phyloP scores from a whole-genome alignment of 2,797 vertebrate genomes.

The Crax fasciolata region DNA sequence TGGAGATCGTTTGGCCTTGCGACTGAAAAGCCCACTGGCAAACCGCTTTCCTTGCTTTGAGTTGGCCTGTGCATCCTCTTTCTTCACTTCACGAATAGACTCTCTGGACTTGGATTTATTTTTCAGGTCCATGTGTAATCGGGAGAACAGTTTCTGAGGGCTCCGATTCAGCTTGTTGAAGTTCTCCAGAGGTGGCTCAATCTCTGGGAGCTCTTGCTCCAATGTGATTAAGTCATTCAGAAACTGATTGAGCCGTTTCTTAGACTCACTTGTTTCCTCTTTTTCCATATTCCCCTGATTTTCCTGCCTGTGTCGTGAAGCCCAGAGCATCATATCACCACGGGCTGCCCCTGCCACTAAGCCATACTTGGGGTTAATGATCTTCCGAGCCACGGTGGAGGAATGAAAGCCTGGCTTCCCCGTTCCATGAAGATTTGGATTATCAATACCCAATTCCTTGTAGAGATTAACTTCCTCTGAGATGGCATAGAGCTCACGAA shows the following conservation, averaged over 20 bases:
- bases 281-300: slow-evolving; percentile 45
- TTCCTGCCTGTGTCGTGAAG: slow-evolving; percentile 72
- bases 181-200: slow-evolving; percentile 72
- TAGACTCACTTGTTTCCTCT: slow-evolving; percentile 76
- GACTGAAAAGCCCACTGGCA: slow-evolving; percentile 67
- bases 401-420: slow-evolving; percentile 72
- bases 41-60: slow-evolving; percentile 74
- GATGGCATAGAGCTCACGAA: slow-evolving; percentile 93
- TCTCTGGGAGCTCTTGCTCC: slow-evolving; percentile 80
- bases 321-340: slow-evolving; percentile 85
- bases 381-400: slow-evolving; percentile 91
- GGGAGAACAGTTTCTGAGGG: slow-evolving; percentile 70
- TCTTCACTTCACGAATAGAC: slow-evolving; percentile 67
- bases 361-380: slow-evolving; percentile 94
- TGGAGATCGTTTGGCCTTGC: slow-evolving; percentile 64
- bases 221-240: slow-evolving; percentile 81
- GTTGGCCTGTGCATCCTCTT: slow-evolving; percentile 47
- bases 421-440: slow-evolving; percentile 42
- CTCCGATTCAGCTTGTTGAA: slow-evolving; percentile 66
- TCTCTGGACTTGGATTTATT: slow-evolving; percentile 75
- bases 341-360: slow-evolving; percentile 84
- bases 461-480: slow-evolving; percentile 91
- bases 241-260: slow-evolving; percentile 79
- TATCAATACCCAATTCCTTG: slow-evolving; percentile 87
- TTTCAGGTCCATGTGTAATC: slow-evolving; percentile 57